These are phyloP conservation scores for Thalassarche chlororhynchos DNA, from an alignment of 2,113 vertebrate genomes.

Conservation along the genomic window DNA sequence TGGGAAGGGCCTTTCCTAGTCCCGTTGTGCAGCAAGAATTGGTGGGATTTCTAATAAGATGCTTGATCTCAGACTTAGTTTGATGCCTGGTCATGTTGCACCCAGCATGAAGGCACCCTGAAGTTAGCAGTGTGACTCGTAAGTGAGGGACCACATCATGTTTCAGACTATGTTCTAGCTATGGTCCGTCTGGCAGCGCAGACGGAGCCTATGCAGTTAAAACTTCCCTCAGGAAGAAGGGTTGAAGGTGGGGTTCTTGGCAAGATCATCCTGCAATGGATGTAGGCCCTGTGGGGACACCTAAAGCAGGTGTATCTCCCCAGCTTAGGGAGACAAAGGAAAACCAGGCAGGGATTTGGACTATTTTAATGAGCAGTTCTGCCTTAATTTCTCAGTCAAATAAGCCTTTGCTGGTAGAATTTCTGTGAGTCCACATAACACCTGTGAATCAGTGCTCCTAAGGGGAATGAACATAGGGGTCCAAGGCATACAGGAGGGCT, in stretches of 20 bases:
- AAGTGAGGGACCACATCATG: neutral
- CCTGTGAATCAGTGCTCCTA: neutral
- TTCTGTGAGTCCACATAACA: neutral
- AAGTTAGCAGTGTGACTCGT: neutral
- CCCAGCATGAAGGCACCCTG: neutral
- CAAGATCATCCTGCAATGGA: neutral
- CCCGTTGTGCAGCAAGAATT: neutral
- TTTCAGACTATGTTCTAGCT: neutral
- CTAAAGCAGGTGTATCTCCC: neutral
- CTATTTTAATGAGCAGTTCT: neutral
- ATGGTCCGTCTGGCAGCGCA: fast-evolving
- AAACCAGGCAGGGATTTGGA: fast-evolving
- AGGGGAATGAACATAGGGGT: neutral
- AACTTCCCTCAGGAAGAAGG: neutral
- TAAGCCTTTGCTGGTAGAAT: neutral
- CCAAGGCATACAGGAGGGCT: neutral
- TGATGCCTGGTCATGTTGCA: neutral
- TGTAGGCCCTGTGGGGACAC: neutral
- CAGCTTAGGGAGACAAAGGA: neutral
- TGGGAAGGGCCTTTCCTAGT: neutral
- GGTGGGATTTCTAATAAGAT: neutral
- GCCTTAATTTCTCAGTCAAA: neutral
- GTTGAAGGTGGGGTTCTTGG: neutral
- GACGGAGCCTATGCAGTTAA: neutral
- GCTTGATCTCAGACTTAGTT: neutral